These are phyloP conservation scores for Gymnothorax javanicus DNA, from an alignment of 2,797 vertebrate species.

Conservation along the genomic window DNA sequence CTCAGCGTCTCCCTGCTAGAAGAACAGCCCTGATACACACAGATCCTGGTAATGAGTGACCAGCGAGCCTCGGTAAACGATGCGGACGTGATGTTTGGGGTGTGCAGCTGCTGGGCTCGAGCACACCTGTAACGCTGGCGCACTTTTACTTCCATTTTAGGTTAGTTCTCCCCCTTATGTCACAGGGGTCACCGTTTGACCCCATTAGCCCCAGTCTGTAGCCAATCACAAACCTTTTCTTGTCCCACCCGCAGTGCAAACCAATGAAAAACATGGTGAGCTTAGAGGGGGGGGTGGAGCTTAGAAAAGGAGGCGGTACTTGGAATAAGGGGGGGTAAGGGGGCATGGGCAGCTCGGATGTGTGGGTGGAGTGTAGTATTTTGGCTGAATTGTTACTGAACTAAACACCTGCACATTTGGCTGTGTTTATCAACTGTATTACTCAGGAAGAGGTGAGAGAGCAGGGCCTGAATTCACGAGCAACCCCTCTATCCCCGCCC, in stretches of 20 bases:
- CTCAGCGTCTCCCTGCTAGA: neutral
- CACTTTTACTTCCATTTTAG: neutral
- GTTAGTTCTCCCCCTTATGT: neutral
- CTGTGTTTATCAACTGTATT: neutral
- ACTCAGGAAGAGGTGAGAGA: conserved; percentile 18
- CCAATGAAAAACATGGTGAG: neutral
- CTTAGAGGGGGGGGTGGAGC: neutral
- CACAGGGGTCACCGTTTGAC: neutral
- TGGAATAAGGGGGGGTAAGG: too few species aligned
- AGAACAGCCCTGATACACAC: neutral
- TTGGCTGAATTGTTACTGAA: too few species aligned
- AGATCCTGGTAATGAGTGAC: neutral
- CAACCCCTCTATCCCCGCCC: neutral
- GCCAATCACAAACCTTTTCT: too few species aligned
- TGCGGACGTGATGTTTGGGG: neutral
- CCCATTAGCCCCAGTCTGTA: neutral
- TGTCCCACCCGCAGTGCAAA: neutral
- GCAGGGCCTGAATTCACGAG: conserved; percentile 36
- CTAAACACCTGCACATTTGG: too few species aligned
- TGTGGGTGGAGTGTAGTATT: too few species aligned
- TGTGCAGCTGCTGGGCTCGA: neutral
- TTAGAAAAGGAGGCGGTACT: neutral
- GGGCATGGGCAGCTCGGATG: too few species aligned
- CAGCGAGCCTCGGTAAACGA: neutral
- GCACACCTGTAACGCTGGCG: neutral